phyloP scores from a whole-genome alignment of 1,140 invertebrate genomes.

The Drosophila novamexicana region DNA sequence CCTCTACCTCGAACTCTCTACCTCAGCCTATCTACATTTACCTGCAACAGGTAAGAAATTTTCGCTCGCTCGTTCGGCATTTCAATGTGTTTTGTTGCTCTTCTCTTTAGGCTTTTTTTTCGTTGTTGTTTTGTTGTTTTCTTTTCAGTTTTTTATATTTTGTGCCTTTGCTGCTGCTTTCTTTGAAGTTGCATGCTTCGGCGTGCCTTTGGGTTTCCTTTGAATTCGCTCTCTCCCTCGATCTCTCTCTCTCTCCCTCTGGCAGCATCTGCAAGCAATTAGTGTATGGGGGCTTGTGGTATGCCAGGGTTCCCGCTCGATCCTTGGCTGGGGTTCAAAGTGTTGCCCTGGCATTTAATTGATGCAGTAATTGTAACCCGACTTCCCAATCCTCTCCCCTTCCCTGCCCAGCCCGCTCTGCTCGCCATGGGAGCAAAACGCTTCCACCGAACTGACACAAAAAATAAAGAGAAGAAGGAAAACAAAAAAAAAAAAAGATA shows the following conservation, averaged over 20 bases:
- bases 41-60: constrained; percentile 82
- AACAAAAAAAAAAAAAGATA: constrained; percentile 12
- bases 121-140: constrained; percentile 7
- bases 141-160: constrained; percentile 27
- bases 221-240: constrained; percentile 52
- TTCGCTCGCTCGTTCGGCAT: constrained; percentile 75
- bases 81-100: constrained; percentile 70
- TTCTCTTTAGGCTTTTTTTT: constrained; percentile 18
- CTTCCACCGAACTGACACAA: constrained; percentile 71
- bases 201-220: constrained; percentile 79
- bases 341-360: constrained; percentile 80
- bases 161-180: constrained; percentile 62
- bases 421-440: constrained; percentile 40
- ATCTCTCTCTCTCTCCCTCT: constrained; percentile 1
- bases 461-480: constrained; percentile 20
- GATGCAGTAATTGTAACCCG: constrained; percentile 73
- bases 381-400: constrained; percentile 4
- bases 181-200: constrained; percentile 81
- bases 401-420: not conserved
- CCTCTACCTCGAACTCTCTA: constrained; percentile 27
- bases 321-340: constrained; percentile 64
- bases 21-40: constrained; percentile 47
- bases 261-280: constrained; percentile 76
- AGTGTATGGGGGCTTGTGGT: constrained; percentile 67
- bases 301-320: constrained; percentile 41